Conservation (phyloP, 2,113 vertebrate species). For the Coracopsis vasa region DNA sequence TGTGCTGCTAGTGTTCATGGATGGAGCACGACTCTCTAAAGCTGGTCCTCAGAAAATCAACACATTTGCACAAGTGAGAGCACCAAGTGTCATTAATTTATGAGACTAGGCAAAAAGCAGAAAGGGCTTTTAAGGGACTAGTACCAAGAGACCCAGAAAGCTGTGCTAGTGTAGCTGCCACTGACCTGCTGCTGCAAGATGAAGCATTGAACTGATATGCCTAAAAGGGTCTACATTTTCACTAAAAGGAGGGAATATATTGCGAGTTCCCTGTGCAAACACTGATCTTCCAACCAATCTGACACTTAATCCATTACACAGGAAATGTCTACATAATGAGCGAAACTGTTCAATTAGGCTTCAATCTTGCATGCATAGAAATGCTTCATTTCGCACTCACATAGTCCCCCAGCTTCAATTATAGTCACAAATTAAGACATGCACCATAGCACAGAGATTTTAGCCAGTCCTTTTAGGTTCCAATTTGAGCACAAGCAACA, state of each 20-base stretch:
- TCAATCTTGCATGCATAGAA: neutral
- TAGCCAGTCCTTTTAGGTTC: neutral
- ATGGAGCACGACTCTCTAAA: neutral
- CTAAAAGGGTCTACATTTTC: neutral
- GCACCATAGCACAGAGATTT: neutral
- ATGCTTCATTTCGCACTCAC: neutral
- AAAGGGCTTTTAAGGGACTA: neutral
- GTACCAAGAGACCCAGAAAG: neutral
- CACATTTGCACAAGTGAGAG: neutral
- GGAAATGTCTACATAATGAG: neutral
- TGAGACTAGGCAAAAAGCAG: neutral
- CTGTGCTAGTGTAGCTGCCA: neutral
- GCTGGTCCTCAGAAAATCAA: neutral
- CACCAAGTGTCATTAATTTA: conserved; percentile 26
- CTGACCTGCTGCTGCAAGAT: neutral
- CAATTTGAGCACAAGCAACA: neutral
- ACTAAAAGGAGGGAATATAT: neutral
- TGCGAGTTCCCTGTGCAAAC: neutral
- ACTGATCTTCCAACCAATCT: neutral
- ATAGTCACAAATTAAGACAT: neutral
- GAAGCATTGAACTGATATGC: conserved; percentile 20
- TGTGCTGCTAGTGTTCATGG: neutral
- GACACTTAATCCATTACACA: neutral
- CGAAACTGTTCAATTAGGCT: neutral
- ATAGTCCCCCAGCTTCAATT: neutral